Evolutionary conservation across 37 sponge, comb jelly and placozoan genomes (phyloP).

Genomic region (Haliclona indistincta): DNA sequence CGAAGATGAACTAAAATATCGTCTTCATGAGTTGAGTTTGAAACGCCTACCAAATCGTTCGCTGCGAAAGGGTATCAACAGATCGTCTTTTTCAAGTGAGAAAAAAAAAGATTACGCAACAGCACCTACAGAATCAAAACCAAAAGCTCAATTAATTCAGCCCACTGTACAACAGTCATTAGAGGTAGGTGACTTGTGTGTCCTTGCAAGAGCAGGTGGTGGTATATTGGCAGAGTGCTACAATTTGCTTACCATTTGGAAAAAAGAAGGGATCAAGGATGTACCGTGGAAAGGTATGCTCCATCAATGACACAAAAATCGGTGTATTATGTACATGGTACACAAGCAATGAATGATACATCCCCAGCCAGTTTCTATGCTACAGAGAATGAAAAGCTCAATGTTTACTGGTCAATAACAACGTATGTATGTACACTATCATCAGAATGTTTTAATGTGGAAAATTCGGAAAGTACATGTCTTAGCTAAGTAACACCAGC

Average conservation of each 20-base stretch:
- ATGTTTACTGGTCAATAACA: neutral
- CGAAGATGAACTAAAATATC: neutral
- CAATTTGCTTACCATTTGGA: conserved; percentile 1
- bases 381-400: neutral
- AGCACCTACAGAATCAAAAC: neutral
- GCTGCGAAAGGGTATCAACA: conserved; percentile 28
- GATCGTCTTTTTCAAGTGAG: conserved; percentile 35
- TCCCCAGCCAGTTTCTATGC: conserved; percentile 4
- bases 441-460: conserved; percentile 16
- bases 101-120: conserved; percentile 5
- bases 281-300: neutral
- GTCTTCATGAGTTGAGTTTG: too few relatives aligned
- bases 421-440: conserved; percentile 35
- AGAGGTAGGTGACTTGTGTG: conserved; percentile 19
- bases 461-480: too few relatives aligned
- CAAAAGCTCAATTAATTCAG: neutral
- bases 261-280: neutral
- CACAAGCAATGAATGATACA: too few relatives aligned
- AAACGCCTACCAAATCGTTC: too few relatives aligned
- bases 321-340: conserved; percentile 21
- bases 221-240: neutral
- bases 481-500: too few relatives aligned
- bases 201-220: neutral
- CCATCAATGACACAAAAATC: neutral
- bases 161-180: neutral